Conservation (phyloP, 1,140 invertebrate species). For the Oryctes rhinoceros region DNA sequence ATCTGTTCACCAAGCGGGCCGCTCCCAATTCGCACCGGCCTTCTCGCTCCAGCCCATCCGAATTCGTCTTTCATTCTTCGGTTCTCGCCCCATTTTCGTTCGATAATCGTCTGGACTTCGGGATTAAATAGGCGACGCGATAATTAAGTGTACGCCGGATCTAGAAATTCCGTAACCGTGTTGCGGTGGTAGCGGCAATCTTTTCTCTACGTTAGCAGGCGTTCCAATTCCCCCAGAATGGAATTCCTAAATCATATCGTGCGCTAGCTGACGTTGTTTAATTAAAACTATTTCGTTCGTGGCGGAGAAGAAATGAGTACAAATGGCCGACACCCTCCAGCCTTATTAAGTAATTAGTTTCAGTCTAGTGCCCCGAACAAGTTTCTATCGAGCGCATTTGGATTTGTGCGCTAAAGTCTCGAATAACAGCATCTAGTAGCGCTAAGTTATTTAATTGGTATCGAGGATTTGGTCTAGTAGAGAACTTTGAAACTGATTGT, state of each 20-base stretch:
- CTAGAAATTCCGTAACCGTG: not conserved
- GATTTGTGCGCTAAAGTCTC: not conserved
- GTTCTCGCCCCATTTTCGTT: no score
- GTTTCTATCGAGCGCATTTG: not conserved
- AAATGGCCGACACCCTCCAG: slow-evolving; percentile 16
- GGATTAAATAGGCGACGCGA: not conserved
- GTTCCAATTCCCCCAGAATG: not conserved
- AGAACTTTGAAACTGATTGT: no score
- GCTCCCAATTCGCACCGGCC: no score
- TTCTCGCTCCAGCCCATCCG: no score
- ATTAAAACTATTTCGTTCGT: slow-evolving; percentile 19
- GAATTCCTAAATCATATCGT: not conserved
- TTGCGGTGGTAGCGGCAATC: not conserved
- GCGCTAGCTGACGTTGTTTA: slow-evolving; percentile 4
- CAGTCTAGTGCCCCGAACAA: not conserved
- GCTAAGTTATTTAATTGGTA: not conserved
- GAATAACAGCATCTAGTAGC: not conserved
- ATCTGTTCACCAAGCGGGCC: no score
- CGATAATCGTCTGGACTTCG: no score
- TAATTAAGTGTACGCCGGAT: not conserved
- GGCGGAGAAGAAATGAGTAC: not conserved
- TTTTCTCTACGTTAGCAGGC: not conserved
- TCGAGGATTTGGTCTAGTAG: not conserved
- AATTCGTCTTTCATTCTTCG: no score
- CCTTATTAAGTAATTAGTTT: slow-evolving; percentile 22